Evolutionary conservation across 2,888 invertebrate genomes (phyloP), one percentile per base, ranked within the genome.

Genomic region (Eupithecia subfuscata): DNA sequence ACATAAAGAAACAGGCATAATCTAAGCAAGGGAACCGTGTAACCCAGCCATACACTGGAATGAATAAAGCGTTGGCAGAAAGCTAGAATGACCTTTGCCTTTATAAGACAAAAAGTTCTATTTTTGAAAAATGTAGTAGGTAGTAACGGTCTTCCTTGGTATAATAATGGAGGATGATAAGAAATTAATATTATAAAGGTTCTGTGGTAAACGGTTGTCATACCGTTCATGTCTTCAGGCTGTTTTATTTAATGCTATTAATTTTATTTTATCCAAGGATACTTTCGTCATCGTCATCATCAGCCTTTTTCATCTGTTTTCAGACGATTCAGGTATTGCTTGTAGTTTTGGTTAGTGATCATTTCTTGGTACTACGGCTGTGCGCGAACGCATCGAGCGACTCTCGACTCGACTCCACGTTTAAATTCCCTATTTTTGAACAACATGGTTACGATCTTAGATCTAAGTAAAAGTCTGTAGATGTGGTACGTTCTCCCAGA

Each of bases 41-140:
- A 56, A 22, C 2, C 56, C 56, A 22, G 22, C 56, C 22, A 22
- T 60, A 60, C 5, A 60, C 22, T 14, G 14, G 60, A 25, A 25
- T 60, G 12, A 60, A 60, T 60, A 60, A 60, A 60, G 14, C 25
- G 30, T 34, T 64, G 64, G 64, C 34, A 64, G 34, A 64, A 64
- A 18, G 82, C 80, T 79, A 64, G 81, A 80, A 76, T 87, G 87
- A 86, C 88, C 88, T 88, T 88, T 81, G 82, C 84, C 78, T 75
- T 77, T 70, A 70, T 69, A 43, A 70, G 64, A 69, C 74, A 72
- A 74, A 72, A 77, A 72, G 74, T 48, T 71, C 60, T 45, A 71
- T 71, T 64, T 71, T 69, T 74, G 69, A 64, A 65, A 76, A 70
- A 74, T 77, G 74, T 71, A 18, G 56, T 70, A 73, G n/a, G n/a